phyloP scores from a whole-genome alignment of 2,113 vertebrate species.

The Sinocyclocheilus anophthalmus region DNA sequence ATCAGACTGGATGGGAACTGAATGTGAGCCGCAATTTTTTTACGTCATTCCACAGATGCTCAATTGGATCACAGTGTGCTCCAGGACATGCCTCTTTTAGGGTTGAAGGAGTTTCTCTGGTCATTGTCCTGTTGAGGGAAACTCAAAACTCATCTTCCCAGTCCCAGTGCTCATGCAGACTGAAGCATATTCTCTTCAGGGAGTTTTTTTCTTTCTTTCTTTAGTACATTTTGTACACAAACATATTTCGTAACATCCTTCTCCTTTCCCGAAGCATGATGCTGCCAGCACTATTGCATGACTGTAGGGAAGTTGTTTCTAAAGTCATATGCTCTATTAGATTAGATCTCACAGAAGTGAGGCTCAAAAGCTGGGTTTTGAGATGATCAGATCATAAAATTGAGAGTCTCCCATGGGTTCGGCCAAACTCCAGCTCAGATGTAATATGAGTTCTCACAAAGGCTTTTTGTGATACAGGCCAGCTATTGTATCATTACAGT shows the following conservation, averaged over 20 bases:
- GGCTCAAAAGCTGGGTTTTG: neutral
- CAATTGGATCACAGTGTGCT: neutral
- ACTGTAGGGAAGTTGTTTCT: neutral
- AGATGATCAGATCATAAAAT: neutral
- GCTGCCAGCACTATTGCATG: neutral
- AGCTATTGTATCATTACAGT: neutral
- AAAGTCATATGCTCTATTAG: neutral
- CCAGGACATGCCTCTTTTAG: neutral
- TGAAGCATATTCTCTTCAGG: neutral
- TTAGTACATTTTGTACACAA: slow-evolving; percentile 7
- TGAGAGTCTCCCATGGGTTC: too few relatives aligned
- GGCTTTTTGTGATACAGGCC: neutral
- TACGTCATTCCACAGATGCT: neutral
- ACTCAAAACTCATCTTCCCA: neutral
- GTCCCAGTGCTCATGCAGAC: neutral
- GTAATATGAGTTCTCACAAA: neutral
- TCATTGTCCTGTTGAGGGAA: neutral
- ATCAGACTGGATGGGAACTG: neutral
- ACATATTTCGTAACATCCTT: too few relatives aligned
- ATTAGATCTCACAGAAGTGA: neutral
- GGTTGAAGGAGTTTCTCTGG: neutral
- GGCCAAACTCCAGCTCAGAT: neutral
- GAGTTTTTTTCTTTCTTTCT: neutral
- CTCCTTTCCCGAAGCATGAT: neutral
- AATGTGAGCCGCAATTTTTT: neutral